A percentile compares a stretch with the other conserved stretches of the same genome.
These are phyloP conservation scores for Caenorhabditis sinica DNA, from an alignment of 2,888 invertebrate species.

Conservation along the genomic window DNA sequence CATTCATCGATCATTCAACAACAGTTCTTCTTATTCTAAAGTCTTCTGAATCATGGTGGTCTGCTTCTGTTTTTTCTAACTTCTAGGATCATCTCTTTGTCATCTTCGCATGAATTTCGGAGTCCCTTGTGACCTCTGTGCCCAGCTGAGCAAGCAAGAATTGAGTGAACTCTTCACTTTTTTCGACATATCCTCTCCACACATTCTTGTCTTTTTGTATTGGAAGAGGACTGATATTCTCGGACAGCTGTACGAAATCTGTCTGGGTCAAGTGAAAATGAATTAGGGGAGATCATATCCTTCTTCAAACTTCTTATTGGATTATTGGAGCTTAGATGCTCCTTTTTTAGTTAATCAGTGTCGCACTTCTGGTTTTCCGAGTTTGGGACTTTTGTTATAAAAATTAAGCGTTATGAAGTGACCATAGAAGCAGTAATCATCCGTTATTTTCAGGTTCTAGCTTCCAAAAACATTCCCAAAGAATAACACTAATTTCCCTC, in stretches of 20 bases:
- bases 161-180: constrained; percentile 34
- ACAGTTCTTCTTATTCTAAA: constrained; percentile 24
- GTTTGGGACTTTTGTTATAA: too few species aligned
- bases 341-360: background rate
- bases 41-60: too few species aligned
- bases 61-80: constrained; percentile 12
- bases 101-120: constrained; percentile 18
- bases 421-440: too few species aligned
- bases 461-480: too few species aligned
- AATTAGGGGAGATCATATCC: background rate
- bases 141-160: constrained; percentile 39
- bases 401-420: too few species aligned
- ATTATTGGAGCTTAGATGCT: background rate
- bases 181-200: constrained; percentile 34
- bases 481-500: background rate
- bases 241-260: constrained; percentile 32
- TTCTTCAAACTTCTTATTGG: background rate
- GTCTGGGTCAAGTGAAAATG: background rate
- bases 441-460: too few species aligned
- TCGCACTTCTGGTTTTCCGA: background rate
- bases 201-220: constrained; percentile 8
- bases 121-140: constrained; percentile 41
- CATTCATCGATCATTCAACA: constrained; percentile 41
- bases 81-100: constrained; percentile 18
- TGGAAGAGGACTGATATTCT: background rate